Percentiles rank a stretch among this genome's conserved stretches.
These are phyloP conservation scores for Esox lucius DNA, from an alignment of 2,797 vertebrate genomes.

Conservation along the genomic window DNA sequence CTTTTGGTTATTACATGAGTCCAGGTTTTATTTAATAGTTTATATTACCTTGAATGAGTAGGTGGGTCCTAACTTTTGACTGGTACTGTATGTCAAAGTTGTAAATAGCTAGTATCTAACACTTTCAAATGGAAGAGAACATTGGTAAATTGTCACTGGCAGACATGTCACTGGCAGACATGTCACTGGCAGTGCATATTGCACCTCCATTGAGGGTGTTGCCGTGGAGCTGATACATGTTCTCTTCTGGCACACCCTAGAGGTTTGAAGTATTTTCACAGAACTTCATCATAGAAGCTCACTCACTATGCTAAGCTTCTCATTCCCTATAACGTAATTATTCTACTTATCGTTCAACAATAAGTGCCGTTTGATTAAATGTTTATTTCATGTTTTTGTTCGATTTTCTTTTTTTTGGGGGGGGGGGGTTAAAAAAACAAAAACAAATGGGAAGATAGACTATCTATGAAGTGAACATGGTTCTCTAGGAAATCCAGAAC, in stretches of 20 bases:
- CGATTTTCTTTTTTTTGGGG: constrained; percentile 16
- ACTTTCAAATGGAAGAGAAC: constrained; percentile 8
- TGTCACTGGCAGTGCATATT: constrained; percentile 47
- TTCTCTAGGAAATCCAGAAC: background rate
- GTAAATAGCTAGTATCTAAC: constrained; percentile 60
- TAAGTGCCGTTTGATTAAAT: background rate
- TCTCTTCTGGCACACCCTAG: constrained; percentile 43
- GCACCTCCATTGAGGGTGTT: constrained; percentile 30
- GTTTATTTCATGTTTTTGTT: constrained; percentile 24
- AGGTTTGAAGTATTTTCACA: constrained; percentile 36
- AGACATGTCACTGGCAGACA: constrained; percentile 36
- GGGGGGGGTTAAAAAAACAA: background rate
- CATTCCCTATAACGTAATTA: background rate
- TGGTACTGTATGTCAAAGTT: constrained; percentile 38
- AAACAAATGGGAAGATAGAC: background rate
- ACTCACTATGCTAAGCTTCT: background rate
- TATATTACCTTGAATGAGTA: no score
- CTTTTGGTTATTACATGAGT: no score
- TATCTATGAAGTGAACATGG: background rate
- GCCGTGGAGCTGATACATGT: constrained; percentile 32
- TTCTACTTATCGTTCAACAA: background rate
- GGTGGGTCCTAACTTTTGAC: no score
- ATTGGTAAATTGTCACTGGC: constrained; percentile 12
- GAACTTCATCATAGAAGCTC: constrained; percentile 16
- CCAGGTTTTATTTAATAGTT: no score